Percentiles rank a stretch among this genome's conserved stretches.
These are phyloP conservation scores for Lagocephalus sceleratus DNA, from an alignment of 2,797 vertebrate genomes.

Conservation along the genomic window DNA sequence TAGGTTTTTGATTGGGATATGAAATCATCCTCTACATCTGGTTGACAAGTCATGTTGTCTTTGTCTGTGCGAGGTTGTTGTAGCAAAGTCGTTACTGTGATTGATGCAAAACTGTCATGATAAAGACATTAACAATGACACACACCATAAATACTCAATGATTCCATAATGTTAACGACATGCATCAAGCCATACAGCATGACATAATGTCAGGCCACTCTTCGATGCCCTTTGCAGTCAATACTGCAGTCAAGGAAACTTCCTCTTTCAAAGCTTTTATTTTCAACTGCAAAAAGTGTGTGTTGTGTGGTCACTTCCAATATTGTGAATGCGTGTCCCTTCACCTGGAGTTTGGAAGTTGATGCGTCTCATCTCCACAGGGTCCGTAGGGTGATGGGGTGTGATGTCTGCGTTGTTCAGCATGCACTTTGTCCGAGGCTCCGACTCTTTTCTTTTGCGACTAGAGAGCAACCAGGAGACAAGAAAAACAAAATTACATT, in stretches of 20 bases:
- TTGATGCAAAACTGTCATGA: not conserved
- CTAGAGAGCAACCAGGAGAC: slow-evolving; percentile 42
- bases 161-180: not conserved
- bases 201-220: not conserved
- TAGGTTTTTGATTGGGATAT: not conserved
- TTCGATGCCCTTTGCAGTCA: not conserved
- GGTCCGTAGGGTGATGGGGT: slow-evolving; percentile 94
- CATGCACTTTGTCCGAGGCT: slow-evolving; percentile 92
- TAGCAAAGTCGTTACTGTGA: not conserved
- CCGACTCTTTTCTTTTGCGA: slow-evolving; percentile 95
- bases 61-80: not conserved
- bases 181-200: not conserved
- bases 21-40: not conserved
- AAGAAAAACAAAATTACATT: slow-evolving; percentile 27
- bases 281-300: no score
- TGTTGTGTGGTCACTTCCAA: not conserved
- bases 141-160: not conserved
- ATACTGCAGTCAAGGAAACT: not conserved
- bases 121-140: not conserved
- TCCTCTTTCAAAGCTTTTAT: no score
- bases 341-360: slow-evolving; percentile 98
- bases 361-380: slow-evolving; percentile 96
- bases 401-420: slow-evolving; percentile 93
- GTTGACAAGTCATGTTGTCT: not conserved
- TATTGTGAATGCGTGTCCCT: not conserved